Evolutionary conservation across 2,888 invertebrate species (phyloP), one percentile per base, ranked within the genome.

Genomic region (Catocala fraxini): DNA sequence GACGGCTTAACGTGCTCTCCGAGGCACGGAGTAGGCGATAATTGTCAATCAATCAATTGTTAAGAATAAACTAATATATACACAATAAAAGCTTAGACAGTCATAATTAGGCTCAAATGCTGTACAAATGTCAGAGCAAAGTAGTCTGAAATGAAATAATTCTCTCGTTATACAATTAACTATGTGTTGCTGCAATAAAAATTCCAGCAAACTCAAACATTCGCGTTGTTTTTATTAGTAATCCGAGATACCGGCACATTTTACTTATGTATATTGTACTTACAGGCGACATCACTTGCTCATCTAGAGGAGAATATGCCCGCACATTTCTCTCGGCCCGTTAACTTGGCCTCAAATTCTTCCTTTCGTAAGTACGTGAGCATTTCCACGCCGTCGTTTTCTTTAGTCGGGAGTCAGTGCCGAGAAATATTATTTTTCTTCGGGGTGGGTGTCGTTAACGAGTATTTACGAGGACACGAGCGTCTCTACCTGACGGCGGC

Each of bases 391-490:
- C 84, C 75, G 63, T 69, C 86, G 83, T 88, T 90, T 87, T 83
- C 89, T 87, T 88, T 85, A 84, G 84, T 74, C 81, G 77, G 84
- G 83, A 88, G 85, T 89, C 89, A 87, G 86, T 88, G 86, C 83
- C 80, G 82, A 87, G 88, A 91, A 91, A 91, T 92, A 92, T 92
- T 88, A 93, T 93, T 93, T 93, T 92, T 92, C 88, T 86, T 64
- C 75, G 79, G 86, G 86, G 88, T 82, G 83, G 86, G 84, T 86
- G 89, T 89, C 89, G 90, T 90, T 93, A 93, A 93, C 90, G 90
- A 91, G 89, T 92, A 93, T 93, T 94, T 93, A 94, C 91, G 92
- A 90, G 90, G 89, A 92, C 89, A 88, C 86, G 85, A 71, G 84
- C 87, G 86, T 81, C 83, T 88, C 90, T 89, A 93, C 93, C 93